Evolutionary conservation across 2,113 vertebrate species (phyloP).

Genomic region (Ceratotherium simum): DNA sequence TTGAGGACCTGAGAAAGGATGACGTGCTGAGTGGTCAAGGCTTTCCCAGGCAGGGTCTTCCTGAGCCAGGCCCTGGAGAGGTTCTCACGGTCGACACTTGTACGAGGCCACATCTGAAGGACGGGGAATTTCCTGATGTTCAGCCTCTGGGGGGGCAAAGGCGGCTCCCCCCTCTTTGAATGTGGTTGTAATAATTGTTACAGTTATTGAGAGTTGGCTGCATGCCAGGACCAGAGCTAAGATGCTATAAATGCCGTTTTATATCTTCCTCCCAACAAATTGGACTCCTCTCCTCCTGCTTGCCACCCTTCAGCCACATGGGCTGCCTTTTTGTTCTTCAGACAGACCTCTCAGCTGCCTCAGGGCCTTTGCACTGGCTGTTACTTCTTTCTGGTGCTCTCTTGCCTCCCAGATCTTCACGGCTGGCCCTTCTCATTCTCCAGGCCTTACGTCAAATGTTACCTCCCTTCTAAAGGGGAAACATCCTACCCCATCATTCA

Average conservation of each 20-base stretch:
- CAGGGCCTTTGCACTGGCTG: not conserved
- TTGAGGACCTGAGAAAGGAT: not conserved
- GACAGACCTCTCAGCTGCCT: not conserved
- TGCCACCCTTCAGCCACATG: accelerated
- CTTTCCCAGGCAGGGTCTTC: not conserved
- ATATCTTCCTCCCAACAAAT: not conserved
- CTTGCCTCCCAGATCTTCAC: not conserved
- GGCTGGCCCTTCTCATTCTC: not conserved
- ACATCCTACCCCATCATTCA: not conserved
- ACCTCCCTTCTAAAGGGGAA: not conserved
- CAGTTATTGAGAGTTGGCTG: not conserved
- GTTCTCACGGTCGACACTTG: not conserved
- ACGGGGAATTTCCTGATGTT: not conserved
- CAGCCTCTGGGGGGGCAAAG: not conserved
- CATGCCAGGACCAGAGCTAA: not conserved
- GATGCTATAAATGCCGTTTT: not conserved
- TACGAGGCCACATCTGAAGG: not conserved
- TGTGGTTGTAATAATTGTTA: not conserved
- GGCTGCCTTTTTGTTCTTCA: not conserved
- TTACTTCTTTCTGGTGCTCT: too few species aligned
- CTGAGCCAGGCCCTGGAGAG: not conserved
- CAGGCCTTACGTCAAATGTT: not conserved
- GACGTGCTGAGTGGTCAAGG: accelerated
- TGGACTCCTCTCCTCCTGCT: not conserved
- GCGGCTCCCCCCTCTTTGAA: not conserved